Percentiles rank a stretch among this genome's conserved stretches.
Conservation (phyloP, 1,140 invertebrate species). For the Lasaia peninsularis region DNA sequence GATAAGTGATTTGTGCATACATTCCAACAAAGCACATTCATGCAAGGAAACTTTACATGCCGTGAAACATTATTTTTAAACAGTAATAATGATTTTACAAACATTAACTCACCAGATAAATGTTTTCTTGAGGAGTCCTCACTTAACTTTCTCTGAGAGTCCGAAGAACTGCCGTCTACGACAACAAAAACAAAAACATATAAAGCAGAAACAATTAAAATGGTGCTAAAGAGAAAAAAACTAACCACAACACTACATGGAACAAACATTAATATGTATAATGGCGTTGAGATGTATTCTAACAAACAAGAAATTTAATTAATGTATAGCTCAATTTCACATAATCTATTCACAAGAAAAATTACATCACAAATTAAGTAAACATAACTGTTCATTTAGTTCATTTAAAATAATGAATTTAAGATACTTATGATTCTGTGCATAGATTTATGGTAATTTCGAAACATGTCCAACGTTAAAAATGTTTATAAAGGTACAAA, state of each 20-base stretch:
- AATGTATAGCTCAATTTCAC: slow-evolving; percentile 1
- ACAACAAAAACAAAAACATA: slow-evolving; percentile 70
- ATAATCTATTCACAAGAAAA: not conserved
- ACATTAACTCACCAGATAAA: slow-evolving; percentile 68
- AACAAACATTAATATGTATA: slow-evolving; percentile 4
- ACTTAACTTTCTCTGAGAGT: slow-evolving; percentile 68
- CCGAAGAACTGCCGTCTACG: slow-evolving; percentile 71
- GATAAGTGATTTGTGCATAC: slow-evolving; percentile 25
- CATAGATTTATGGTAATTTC: not conserved
- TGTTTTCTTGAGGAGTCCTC: slow-evolving; percentile 76
- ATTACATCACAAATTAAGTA: not conserved
- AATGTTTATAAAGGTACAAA: not conserved
- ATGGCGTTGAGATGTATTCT: not conserved
- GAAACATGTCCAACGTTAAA: not conserved
- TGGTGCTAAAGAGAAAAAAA: slow-evolving; percentile 56
- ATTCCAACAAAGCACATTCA: slow-evolving; percentile 34
- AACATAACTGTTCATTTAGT: too few relatives aligned
- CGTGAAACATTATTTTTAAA: slow-evolving; percentile 15
- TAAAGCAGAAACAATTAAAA: slow-evolving; percentile 65
- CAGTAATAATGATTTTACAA: not conserved
- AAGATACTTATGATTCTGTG: not conserved
- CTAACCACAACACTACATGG: slow-evolving; percentile 12
- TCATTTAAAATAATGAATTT: too few relatives aligned
- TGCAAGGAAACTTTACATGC: slow-evolving; percentile 36
- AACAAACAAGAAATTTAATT: not conserved